These are phyloP conservation scores for Rafetus swinhoei DNA, from an alignment of 2,113 vertebrate species.

Conservation along the genomic window DNA sequence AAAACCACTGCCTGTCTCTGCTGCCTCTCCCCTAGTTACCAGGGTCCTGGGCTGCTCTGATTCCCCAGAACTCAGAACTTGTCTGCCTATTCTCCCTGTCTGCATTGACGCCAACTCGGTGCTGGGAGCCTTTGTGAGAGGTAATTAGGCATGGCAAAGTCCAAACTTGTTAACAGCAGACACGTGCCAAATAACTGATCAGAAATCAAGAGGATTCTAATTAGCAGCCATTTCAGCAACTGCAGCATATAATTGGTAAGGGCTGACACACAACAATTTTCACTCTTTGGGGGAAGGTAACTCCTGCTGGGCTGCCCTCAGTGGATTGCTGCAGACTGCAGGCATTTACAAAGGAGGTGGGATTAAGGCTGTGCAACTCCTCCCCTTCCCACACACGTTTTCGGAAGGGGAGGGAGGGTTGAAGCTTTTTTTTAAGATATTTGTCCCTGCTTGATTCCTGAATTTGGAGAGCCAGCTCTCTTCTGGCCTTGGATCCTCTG, in stretches of 20 bases:
- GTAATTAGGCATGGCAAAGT: background rate
- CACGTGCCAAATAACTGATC: background rate
- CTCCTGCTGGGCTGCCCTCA: background rate
- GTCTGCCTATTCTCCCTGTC: too few species aligned
- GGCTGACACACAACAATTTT: background rate
- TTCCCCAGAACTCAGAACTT: background rate
- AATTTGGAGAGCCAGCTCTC: fast-evolving
- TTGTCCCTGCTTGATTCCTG: background rate
- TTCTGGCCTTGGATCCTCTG: background rate
- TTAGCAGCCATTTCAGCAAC: background rate
- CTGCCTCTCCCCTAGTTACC: background rate
- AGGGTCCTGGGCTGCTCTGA: background rate
- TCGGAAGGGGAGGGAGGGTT: background rate
- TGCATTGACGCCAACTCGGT: background rate
- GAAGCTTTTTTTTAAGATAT: fast-evolving
- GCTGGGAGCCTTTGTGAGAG: fast-evolving
- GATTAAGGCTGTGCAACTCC: too few species aligned
- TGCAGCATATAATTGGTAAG: background rate
- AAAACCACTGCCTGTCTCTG: background rate
- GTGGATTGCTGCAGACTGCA: fast-evolving
- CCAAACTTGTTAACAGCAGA: background rate
- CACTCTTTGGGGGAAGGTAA: background rate
- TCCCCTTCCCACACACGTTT: background rate
- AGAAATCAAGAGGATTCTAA: background rate
- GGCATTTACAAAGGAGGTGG: fast-evolving